Percentiles rank a stretch among this genome's conserved stretches.
phyloP scores from a whole-genome alignment of 1,140 invertebrate genomes.

The Periplaneta americana region DNA sequence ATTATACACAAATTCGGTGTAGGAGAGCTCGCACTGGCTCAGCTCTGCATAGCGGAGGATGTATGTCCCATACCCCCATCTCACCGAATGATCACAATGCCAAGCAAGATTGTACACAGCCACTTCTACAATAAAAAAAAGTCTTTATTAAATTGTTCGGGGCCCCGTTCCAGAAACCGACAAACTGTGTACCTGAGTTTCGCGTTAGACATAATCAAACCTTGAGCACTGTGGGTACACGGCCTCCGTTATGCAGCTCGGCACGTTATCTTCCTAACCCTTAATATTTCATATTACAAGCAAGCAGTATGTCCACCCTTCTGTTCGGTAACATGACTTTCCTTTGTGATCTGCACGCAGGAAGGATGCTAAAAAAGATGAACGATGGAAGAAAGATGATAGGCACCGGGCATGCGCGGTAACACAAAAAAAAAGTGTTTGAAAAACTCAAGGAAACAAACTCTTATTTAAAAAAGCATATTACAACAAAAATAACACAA shows the following conservation, averaged over 20 bases:
- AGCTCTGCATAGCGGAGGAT: background rate
- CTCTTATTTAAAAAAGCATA: slow-evolving; percentile 12
- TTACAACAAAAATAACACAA: slow-evolving; percentile 15
- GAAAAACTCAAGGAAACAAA: slow-evolving; percentile 1
- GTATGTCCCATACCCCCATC: too few relatives aligned
- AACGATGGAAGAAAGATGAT: background rate
- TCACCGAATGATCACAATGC: too few relatives aligned
- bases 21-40: background rate
- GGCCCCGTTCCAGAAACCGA: background rate
- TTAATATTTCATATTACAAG: background rate
- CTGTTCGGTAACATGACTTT: background rate
- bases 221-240: background rate
- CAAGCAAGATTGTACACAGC: too few relatives aligned
- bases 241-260: background rate
- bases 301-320: background rate
- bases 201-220: too few relatives aligned
- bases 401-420: background rate
- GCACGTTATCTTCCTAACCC: slow-evolving; percentile 7
- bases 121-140: too few relatives aligned
- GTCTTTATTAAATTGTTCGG: background rate
- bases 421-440: background rate
- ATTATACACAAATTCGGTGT: background rate
- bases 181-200: background rate
- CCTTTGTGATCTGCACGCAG: background rate
- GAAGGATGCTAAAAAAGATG: background rate